phyloP scores from a whole-genome alignment of 2,113 vertebrate species.

The Petroica traversi region DNA sequence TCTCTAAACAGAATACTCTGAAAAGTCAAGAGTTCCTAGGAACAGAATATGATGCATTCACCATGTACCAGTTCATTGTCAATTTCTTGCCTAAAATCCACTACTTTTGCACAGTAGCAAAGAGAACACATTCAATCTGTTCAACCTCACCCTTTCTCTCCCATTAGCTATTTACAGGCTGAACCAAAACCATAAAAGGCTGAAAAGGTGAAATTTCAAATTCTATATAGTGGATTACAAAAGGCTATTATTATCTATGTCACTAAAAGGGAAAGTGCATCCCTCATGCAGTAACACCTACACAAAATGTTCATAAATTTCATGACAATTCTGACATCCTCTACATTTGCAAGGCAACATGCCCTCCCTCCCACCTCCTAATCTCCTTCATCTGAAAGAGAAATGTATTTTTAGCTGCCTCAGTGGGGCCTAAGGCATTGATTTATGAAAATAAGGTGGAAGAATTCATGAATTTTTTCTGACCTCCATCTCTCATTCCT shows the following conservation, averaged over 20 bases:
- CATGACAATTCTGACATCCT: constrained; percentile 47
- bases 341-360: constrained; percentile 47
- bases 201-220: constrained; percentile 39
- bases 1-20: background rate
- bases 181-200: background rate
- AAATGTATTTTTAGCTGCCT: constrained; percentile 79
- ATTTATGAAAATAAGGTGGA: constrained; percentile 80
- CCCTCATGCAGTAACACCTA: background rate
- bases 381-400: constrained; percentile 78
- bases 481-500: constrained; percentile 75
- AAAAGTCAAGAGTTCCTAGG: background rate
- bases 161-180: background rate
- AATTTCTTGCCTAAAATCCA: background rate
- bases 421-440: constrained; percentile 70
- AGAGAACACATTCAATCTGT: background rate
- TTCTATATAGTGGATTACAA: background rate
- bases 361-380: constrained; percentile 63
- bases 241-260: constrained; percentile 32
- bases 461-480: constrained; percentile 76
- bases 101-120: background rate
- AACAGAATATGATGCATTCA: background rate
- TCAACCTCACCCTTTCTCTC: background rate
- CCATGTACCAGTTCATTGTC: background rate
- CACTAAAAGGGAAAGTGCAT: constrained; percentile 31
- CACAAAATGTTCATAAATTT: background rate